Evolutionary conservation across 2,888 invertebrate species (phyloP), one percentile per base, ranked within the genome.

Genomic region (Apodemia mormo): DNA sequence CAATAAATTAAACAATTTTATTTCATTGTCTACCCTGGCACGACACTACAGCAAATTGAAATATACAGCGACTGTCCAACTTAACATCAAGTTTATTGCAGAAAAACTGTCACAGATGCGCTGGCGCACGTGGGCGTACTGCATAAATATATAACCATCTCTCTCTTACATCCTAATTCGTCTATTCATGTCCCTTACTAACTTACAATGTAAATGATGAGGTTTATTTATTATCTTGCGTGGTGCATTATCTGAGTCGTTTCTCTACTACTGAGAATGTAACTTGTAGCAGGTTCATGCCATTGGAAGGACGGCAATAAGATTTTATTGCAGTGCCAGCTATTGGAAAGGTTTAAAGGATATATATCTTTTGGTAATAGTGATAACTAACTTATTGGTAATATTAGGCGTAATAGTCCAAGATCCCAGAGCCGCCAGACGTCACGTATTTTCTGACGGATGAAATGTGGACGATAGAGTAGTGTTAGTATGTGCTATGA

Each of bases 191-290:
- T 75, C 73, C 65, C 70, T 33, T 30, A 73, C 73, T 45, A n/a
- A 54, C 70, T 64, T 81, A 82, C 87, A 84, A 87, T 87, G 85
- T 82, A 81, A 85, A 84, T 84, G 85, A 87, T 86, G 84, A 86
- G 82, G 79, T 79, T 81, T 82, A 82, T 87, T 88, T 89, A 88
- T 88, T 83, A 80, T 80, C 78, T 72, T 73, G 77, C 65, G 76
- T 76, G 74, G 78, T 78, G 81, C 79, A 81, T 82, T 83, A 81
- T 81, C 79, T 61, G 61, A 61, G 61, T 78, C 78, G 69, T 73
- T 75, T 70, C 70, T 70, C 73, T 74, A 75, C 74, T 76, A 76
- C 75, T 74, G 76, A 74, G 75, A 71, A 75, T 75, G 73, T 75
- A 68, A 69, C 73, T 67, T 64, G 70, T 14, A 37, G 49, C 68